These are phyloP conservation scores for Neotoxoptera formosana DNA, from an alignment of 1,140 invertebrate species.

Conservation along the genomic window DNA sequence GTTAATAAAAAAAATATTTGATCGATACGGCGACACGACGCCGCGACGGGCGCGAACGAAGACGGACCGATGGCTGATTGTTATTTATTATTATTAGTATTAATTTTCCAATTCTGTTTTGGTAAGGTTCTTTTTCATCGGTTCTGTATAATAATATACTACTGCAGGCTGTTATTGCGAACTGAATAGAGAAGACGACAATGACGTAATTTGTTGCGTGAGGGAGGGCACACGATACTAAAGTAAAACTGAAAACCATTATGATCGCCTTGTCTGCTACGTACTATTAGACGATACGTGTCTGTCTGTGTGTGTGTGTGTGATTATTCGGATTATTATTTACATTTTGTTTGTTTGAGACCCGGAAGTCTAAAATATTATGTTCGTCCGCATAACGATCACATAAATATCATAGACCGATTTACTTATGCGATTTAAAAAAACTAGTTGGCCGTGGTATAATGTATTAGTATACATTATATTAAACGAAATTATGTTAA, in stretches of 20 bases:
- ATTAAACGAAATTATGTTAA: not conserved
- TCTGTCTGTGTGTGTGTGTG: not conserved
- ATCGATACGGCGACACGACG: not conserved
- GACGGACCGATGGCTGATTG: not conserved
- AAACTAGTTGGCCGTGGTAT: not conserved
- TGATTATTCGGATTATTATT: not conserved
- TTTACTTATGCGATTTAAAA: not conserved
- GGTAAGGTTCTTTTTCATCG: not conserved
- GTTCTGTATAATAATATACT: not conserved
- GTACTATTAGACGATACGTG: not conserved
- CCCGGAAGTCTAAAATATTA: conserved; percentile 11
- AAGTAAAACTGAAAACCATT: not conserved
- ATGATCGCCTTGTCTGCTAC: not conserved
- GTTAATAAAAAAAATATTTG: not conserved
- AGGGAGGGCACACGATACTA: not conserved
- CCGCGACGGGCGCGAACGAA: not conserved
- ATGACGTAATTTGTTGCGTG: conserved; percentile 4
- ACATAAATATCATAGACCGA: not conserved
- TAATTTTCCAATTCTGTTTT: not conserved
- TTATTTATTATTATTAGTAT: not conserved
- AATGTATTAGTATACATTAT: not conserved
- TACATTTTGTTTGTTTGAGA: not conserved
- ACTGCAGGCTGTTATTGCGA: not conserved
- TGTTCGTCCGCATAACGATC: not conserved
- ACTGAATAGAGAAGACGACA: not conserved